Evolutionary conservation across 1,140 invertebrate genomes (phyloP).

Genomic region (Yoshiicerus persimilis): DNA sequence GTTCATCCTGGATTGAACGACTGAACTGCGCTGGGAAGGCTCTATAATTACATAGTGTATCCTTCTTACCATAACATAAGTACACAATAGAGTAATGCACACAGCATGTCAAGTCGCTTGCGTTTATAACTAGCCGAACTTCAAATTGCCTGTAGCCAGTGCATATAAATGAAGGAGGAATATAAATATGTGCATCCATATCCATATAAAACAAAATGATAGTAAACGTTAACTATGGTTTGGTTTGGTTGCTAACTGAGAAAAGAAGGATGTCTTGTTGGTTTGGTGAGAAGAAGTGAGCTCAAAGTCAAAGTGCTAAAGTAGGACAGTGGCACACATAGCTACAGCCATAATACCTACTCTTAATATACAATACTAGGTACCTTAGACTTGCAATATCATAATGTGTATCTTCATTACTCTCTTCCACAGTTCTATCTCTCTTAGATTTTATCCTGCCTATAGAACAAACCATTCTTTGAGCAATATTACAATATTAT

Average conservation of each 20-base stretch:
- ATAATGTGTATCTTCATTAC: not conserved
- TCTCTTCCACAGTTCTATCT: not conserved
- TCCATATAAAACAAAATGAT: not conserved
- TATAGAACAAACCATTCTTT: not conserved
- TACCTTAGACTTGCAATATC: not conserved
- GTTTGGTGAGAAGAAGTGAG: slow-evolving; percentile 18
- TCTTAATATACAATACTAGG: not conserved
- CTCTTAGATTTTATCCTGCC: not conserved
- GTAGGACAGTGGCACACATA: slow-evolving; percentile 21
- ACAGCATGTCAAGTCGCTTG: not conserved
- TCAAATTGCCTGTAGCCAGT: not conserved
- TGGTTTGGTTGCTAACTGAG: slow-evolving; percentile 4
- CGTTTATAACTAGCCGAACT: not conserved
- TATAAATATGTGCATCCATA: not conserved
- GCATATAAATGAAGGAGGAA: not conserved
- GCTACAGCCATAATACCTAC: not conserved
- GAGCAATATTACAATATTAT: too few species aligned
- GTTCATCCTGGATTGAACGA: not conserved
- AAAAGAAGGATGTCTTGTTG: slow-evolving; percentile 13
- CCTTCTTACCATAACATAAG: not conserved
- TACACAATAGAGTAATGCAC: slow-evolving; percentile 11
- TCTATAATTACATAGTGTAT: not conserved
- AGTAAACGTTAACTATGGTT: slow-evolving; percentile 7
- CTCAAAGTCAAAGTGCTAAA: slow-evolving; percentile 22
- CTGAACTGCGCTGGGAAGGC: not conserved